Percentiles rank a stretch among this genome's conserved stretches.
phyloP scores from a whole-genome alignment of 2,113 vertebrate species.

The Sylvietta virens region DNA sequence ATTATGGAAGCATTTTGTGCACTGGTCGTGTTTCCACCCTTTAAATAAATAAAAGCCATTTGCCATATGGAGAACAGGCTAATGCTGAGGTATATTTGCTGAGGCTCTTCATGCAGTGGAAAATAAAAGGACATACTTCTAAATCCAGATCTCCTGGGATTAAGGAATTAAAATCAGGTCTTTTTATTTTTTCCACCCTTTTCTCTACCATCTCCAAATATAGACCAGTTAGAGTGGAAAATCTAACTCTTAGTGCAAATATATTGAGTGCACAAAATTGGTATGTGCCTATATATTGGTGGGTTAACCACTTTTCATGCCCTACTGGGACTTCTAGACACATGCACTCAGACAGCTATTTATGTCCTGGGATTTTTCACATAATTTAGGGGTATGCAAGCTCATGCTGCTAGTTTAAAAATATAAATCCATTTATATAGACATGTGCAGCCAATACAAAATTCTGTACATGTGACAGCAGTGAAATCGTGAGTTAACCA shows the following conservation, averaged over 20 bases:
- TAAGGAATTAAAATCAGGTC: not conserved
- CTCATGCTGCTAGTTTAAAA: constrained; percentile 9
- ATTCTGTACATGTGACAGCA: not conserved
- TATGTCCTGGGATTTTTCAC: not conserved
- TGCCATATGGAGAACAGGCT: not conserved
- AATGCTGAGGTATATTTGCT: not conserved
- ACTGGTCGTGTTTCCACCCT: not conserved
- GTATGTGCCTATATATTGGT: not conserved
- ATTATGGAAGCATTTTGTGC: not conserved
- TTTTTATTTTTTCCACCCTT: not conserved
- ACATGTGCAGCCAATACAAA: not conserved
- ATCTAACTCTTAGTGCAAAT: not conserved
- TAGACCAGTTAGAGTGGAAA: not conserved
- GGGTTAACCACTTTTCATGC: not conserved
- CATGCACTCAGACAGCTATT: not conserved
- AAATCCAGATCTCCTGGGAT: not conserved
- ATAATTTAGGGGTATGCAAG: not conserved
- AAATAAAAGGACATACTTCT: not conserved
- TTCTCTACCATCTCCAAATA: not conserved
- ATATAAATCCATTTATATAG: constrained; percentile 3
- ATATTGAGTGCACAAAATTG: constrained; percentile 13
- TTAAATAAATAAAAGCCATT: not conserved
- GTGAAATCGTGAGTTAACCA: not conserved
- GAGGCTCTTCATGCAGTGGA: not conserved
- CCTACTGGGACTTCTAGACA: not conserved